Base-by-base conservation (phyloP, 1,140 invertebrate species). In the Trichoplusia ni region DNA sequence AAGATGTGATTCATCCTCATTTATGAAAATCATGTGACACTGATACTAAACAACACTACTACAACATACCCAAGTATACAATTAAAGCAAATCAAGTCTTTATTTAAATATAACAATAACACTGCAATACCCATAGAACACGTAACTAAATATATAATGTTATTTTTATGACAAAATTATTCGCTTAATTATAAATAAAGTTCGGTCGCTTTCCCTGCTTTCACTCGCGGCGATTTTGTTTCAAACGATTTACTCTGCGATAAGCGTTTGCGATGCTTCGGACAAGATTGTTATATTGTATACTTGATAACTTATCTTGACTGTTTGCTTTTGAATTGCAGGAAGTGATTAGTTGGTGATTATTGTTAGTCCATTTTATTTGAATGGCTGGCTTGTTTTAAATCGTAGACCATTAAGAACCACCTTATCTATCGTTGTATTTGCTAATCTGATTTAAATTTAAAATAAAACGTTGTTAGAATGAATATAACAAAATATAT, bases 91-190 rank as follows among this genome's bases (percentile, higher is more conserved):
- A 11, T 47, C 29, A 21, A 8, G 6, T 6, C 9, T 4, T 33
- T n/a, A 33, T 11, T 33, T n/a, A 33, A 2, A n/a, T n/a, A 8
- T 33, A 6, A 33, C 9, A n/a, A 33, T 33, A 33, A 33, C 9
- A n/a, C 38, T 40, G 9, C 13, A 19, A 40, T 1, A 7, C 8
- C 25, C 46, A 49, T 49, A 31, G 46, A 16, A 25, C 25, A 49
- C 25, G 46, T 49, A 29, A 49, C 46, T 49, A 31, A 49, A 49
- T 31, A 23, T 49, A 18, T 29, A 49, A 29, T 29, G 23, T 49
- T 49, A 49, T 49, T 49, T 47, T 49, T 49, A 49, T 49, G 46
- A 49, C 46, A 49, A 31, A 31, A 49, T 49, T 49, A 49, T 49
- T 49, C 46, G 46, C 46, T 49, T 49, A 49, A 49, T 49, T 49